These are phyloP conservation scores for Puntigrus tetrazona DNA, from an alignment of 2,113 vertebrate genomes.

Conservation along the genomic window DNA sequence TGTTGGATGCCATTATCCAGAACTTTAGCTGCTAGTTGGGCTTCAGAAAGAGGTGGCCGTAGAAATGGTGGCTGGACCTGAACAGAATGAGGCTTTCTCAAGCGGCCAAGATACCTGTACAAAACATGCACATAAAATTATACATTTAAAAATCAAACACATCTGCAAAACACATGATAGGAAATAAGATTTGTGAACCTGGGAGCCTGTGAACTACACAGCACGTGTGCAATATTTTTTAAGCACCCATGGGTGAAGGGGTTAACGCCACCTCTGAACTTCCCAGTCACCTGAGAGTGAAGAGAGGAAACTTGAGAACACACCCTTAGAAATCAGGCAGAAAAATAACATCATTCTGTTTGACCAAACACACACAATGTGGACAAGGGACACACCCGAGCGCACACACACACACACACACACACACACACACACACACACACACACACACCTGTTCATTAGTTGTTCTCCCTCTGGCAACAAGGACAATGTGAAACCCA, in stretches of 20 bases:
- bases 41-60: conserved; percentile 82
- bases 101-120: conserved; percentile 86
- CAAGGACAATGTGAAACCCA: conserved; percentile 94
- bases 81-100: conserved; percentile 76
- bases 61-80: conserved; percentile 90
- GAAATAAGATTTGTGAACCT: conserved; percentile 72
- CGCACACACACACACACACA: conserved; percentile 15
- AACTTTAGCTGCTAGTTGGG: conserved; percentile 83
- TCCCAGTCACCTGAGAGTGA: conserved; percentile 87
- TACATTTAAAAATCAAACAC: not conserved
- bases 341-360: conserved; percentile 18
- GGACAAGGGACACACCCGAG: conserved; percentile 1
- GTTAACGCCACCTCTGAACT: conserved; percentile 95
- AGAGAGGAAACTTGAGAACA: not conserved
- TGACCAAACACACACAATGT: not conserved
- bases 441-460: conserved; percentile 87
- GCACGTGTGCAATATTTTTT: conserved; percentile 89
- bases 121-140: not conserved
- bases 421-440: conserved; percentile 70
- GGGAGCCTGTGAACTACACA: conserved; percentile 93
- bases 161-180: not conserved
- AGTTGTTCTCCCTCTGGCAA: conserved; percentile 92
- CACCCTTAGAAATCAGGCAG: not conserved
- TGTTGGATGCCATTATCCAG: conserved; percentile 95
- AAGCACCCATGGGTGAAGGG: conserved; percentile 95